Conservation (phyloP, 2,113 vertebrate genomes). For the Tychaedon coryphoeus region DNA sequence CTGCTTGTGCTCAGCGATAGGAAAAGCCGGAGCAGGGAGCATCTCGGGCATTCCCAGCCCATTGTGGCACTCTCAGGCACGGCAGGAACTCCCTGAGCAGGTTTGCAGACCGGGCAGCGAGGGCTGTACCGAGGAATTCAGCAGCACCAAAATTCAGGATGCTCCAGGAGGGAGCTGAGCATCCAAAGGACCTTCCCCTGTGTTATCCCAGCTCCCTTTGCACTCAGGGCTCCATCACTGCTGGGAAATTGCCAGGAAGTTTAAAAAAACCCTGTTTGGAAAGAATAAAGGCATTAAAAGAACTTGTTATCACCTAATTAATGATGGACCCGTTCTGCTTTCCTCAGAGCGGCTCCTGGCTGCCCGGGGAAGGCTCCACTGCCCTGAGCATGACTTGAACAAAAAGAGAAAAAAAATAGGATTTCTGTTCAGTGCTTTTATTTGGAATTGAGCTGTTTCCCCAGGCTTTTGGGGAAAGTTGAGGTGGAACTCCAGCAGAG, state of each 20-base stretch:
- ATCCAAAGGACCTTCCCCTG: neutral
- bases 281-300: neutral
- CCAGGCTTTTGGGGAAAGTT: neutral
- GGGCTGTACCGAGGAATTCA: neutral
- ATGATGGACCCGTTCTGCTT: accelerated
- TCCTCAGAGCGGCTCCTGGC: neutral
- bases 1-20: conserved; percentile 66
- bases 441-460: neutral
- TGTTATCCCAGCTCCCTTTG: accelerated
- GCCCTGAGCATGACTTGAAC: neutral
- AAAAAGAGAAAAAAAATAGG: neutral
- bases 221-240: neutral
- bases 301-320: too few relatives aligned
- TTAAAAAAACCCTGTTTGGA: neutral
- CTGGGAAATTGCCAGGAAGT: neutral
- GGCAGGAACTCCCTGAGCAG: neutral
- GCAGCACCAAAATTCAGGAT: neutral
- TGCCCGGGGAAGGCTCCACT: neutral
- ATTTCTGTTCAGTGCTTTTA: neutral
- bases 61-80: neutral
- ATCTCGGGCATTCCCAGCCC: conserved; percentile 43
- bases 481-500: neutral
- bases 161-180: neutral
- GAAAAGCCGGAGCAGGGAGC: conserved; percentile 67
- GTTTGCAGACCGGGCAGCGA: neutral